Conservation (phyloP, 2,888 invertebrate species). For the Empis stercorea region DNA sequence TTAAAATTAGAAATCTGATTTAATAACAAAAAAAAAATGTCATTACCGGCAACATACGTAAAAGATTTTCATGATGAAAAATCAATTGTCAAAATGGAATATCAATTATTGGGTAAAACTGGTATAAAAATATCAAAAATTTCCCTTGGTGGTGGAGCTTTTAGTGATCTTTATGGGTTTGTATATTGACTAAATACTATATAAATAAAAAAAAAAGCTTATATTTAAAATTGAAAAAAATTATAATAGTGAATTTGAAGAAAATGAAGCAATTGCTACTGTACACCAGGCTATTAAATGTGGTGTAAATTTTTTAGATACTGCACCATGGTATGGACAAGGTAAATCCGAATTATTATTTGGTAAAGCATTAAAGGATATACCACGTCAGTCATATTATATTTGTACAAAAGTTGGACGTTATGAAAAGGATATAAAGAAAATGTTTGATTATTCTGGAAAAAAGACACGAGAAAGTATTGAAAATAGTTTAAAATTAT, state of each 20-base stretch:
- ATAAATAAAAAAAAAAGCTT: background rate
- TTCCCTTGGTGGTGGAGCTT: constrained; percentile 61
- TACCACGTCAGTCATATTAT: constrained; percentile 74
- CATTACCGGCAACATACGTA: constrained; percentile 45
- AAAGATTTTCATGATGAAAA: constrained; percentile 50
- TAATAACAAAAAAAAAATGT: constrained; percentile 11
- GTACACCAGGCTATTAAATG: constrained; percentile 56
- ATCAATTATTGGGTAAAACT: constrained; percentile 56
- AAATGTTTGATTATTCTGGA: constrained; percentile 78
- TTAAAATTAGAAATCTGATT: too few relatives aligned
- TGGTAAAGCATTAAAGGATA: constrained; percentile 64
- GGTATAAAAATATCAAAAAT: constrained; percentile 57
- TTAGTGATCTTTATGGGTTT: constrained; percentile 56
- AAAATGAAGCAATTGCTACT: constrained; percentile 53
- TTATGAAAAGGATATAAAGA: constrained; percentile 53
- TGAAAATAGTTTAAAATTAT: constrained; percentile 54
- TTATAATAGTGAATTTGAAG: constrained; percentile 45
- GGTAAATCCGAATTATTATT: constrained; percentile 69
- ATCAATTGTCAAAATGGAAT: constrained; percentile 54
- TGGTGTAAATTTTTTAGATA: constrained; percentile 87
- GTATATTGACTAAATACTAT: constrained; percentile 15
- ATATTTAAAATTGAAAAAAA: background rate
- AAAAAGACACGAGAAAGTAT: constrained; percentile 63
- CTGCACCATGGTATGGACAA: constrained; percentile 86
- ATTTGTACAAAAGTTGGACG: constrained; percentile 88